Percentiles rank a stretch among this genome's conserved stretches.
Evolutionary conservation across 1,140 invertebrate species (phyloP).

Genomic region (Chrysomallon squamiferum): DNA sequence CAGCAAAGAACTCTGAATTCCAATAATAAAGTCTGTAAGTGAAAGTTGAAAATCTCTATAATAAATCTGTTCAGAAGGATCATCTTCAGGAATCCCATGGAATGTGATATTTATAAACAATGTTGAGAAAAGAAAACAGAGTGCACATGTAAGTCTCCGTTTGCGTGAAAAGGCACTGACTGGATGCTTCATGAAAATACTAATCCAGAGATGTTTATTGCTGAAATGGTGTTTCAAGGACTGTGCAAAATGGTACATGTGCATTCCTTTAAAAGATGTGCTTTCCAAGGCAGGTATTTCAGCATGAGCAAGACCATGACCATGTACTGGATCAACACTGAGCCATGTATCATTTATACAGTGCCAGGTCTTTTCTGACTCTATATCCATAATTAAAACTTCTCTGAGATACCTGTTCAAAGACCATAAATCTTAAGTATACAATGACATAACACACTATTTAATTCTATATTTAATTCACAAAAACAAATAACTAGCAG

Average conservation of each 20-base stretch:
- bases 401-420: slow-evolving; percentile 49
- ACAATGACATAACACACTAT: too few species aligned
- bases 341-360: slow-evolving; percentile 48
- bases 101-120: slow-evolving; percentile 57
- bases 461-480: too few species aligned
- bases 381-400: slow-evolving; percentile 36
- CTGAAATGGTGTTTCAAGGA: slow-evolving; percentile 46
- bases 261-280: slow-evolving; percentile 26
- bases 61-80: slow-evolving; percentile 27
- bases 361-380: slow-evolving; percentile 30
- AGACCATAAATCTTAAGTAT: too few species aligned
- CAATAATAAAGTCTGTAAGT: slow-evolving; percentile 34
- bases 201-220: slow-evolving; percentile 49
- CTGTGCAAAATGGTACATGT: slow-evolving; percentile 27
- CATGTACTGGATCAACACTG: slow-evolving; percentile 20
- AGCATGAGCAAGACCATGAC: slow-evolving; percentile 20
- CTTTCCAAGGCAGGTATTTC: slow-evolving; percentile 26
- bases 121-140: slow-evolving; percentile 46
- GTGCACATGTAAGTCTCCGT: slow-evolving; percentile 50
- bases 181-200: slow-evolving; percentile 44
- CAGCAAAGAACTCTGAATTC: slow-evolving; percentile 44
- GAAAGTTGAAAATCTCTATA: slow-evolving; percentile 20
- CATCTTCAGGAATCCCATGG: slow-evolving; percentile 45
- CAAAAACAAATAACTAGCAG: too few species aligned
- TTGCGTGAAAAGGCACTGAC: slow-evolving; percentile 46